These are phyloP conservation scores for Glomeris marginata DNA, from an alignment of 2,888 invertebrate species.

Conservation along the genomic window DNA sequence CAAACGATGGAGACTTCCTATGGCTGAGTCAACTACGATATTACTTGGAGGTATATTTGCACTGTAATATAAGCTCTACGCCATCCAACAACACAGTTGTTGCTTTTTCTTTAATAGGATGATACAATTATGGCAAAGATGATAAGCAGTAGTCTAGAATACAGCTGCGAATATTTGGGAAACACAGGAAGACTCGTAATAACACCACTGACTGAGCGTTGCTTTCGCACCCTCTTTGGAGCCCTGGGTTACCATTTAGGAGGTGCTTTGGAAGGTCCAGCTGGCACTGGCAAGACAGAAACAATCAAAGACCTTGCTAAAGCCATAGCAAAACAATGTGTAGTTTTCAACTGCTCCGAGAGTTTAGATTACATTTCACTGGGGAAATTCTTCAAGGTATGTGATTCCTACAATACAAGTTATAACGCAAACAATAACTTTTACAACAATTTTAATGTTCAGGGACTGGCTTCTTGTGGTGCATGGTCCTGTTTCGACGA, in stretches of 20 bases:
- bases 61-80: slow-evolving; percentile 27
- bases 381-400: slow-evolving; percentile 36
- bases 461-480: slow-evolving; percentile 31
- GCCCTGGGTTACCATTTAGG: slow-evolving; percentile 35
- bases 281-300: slow-evolving; percentile 33
- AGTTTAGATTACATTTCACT: slow-evolving; percentile 34
- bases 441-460: slow-evolving; percentile 20
- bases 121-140: slow-evolving; percentile 32
- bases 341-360: slow-evolving; percentile 38
- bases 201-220: slow-evolving; percentile 35
- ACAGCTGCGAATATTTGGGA: slow-evolving; percentile 36
- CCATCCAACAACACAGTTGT: not conserved
- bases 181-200: slow-evolving; percentile 35
- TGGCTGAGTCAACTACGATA: slow-evolving; percentile 35
- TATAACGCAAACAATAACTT: not conserved
- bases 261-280: slow-evolving; percentile 36
- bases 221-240: slow-evolving; percentile 34
- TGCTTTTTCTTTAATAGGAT: slow-evolving; percentile 23
- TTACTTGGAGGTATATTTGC: slow-evolving; percentile 36
- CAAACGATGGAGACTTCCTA: slow-evolving; percentile 31
- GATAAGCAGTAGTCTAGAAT: slow-evolving; percentile 34
- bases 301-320: slow-evolving; percentile 34
- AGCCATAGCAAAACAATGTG: slow-evolving; percentile 36
- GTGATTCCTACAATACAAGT: not conserved
- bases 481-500: slow-evolving; percentile 87